phyloP scores from a whole-genome alignment of 1,140 invertebrate genomes.

The Cryptotermes secundus region DNA sequence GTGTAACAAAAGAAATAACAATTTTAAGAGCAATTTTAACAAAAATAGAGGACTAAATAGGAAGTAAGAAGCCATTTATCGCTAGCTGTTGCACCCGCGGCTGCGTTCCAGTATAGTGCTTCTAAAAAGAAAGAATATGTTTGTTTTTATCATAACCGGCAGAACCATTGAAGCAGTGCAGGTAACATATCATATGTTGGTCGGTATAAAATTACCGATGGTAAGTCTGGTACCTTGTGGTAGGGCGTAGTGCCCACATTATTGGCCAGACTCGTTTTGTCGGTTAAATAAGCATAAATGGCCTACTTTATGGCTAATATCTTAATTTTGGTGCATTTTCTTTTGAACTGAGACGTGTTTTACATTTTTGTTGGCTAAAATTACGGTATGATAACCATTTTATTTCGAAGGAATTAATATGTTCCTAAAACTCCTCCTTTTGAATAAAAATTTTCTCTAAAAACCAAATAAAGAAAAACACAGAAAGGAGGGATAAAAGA shows the following conservation, averaged over 20 bases:
- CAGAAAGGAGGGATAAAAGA: too few relatives aligned
- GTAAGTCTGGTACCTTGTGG: neutral
- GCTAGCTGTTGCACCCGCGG: neutral
- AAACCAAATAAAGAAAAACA: too few relatives aligned
- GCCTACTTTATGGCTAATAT: neutral
- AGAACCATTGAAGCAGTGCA: neutral
- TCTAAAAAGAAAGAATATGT: neutral
- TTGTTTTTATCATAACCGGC: neutral
- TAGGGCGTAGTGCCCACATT: neutral
- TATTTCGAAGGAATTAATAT: too few relatives aligned
- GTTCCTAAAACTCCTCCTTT: too few relatives aligned
- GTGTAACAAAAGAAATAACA: neutral
- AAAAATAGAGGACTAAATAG: neutral
- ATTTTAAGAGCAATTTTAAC: conserved; percentile 20
- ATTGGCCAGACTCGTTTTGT: neutral
- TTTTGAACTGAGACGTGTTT: too few relatives aligned
- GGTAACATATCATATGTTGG: neutral
- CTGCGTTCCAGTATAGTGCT: neutral
- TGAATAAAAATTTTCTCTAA: too few relatives aligned
- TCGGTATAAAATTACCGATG: neutral
- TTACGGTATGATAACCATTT: too few relatives aligned
- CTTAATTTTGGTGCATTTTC: neutral
- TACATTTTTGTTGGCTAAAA: too few relatives aligned
- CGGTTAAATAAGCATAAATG: neutral
- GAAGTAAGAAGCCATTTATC: conserved; percentile 6